Percentiles rank a stretch among this genome's conserved stretches.
Evolutionary conservation across 2,797 vertebrate genomes (phyloP).

Genomic region (Todus mexicanus): DNA sequence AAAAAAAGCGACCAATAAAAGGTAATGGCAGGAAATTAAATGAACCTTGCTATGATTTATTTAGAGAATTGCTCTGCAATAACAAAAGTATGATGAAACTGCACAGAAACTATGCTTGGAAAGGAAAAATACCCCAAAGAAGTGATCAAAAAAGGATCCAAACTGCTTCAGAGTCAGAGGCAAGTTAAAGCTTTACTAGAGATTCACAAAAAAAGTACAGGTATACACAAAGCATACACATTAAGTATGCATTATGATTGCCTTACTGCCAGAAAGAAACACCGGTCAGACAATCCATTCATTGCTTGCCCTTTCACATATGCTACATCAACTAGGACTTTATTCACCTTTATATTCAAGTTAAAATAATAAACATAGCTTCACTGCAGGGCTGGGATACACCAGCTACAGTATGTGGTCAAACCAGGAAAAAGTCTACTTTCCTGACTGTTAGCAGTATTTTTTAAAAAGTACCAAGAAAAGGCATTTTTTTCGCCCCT

Average conservation of each 20-base stretch:
- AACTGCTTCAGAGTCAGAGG: background rate
- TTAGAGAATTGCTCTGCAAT: background rate
- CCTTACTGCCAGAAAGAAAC: background rate
- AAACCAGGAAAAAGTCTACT: background rate
- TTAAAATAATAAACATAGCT: background rate
- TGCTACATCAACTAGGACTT: background rate
- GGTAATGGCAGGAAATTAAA: constrained; percentile 55
- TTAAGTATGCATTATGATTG: background rate
- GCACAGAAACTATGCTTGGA: background rate
- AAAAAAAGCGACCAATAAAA: constrained; percentile 54
- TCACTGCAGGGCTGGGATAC: background rate
- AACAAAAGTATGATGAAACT: background rate
- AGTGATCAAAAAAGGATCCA: background rate
- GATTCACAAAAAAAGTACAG: background rate
- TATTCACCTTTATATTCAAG: background rate
- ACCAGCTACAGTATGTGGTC: background rate
- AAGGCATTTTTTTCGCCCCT: background rate
- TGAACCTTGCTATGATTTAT: constrained; percentile 39
- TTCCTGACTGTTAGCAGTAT: background rate
- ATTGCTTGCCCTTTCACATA: background rate
- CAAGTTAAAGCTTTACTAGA: background rate
- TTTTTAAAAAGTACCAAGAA: background rate
- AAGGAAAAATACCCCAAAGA: background rate
- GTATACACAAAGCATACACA: background rate
- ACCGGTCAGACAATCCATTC: background rate